A percentile compares a stretch with the other conserved stretches of the same genome.
Evolutionary conservation across 2,113 vertebrate genomes (phyloP).

Genomic region (Tapirus terrestris): DNA sequence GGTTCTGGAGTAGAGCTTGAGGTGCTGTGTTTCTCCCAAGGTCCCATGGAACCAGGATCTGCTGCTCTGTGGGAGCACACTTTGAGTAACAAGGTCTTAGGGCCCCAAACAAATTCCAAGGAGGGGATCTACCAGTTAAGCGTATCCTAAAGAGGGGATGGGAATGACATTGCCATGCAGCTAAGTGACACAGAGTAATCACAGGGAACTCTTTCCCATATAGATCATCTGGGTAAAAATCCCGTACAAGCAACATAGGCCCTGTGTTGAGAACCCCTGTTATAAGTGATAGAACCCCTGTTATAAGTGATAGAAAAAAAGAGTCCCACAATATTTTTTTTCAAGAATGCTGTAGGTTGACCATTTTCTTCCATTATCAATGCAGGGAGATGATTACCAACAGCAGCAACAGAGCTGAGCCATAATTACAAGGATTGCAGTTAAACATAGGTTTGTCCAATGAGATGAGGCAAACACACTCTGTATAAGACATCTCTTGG

Average conservation of each 20-base stretch:
- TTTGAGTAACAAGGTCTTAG: background rate
- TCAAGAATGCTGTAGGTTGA: constrained; percentile 34
- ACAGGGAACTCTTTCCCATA: background rate
- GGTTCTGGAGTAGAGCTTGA: background rate
- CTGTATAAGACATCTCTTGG: constrained; percentile 57
- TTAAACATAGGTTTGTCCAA: constrained; percentile 75
- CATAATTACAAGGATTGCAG: constrained; percentile 73
- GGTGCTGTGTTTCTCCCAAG: background rate
- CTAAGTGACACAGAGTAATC: background rate
- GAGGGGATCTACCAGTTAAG: background rate
- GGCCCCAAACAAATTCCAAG: background rate
- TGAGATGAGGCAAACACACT: constrained; percentile 65
- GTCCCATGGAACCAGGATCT: background rate
- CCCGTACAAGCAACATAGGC: background rate
- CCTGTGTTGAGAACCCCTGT: background rate
- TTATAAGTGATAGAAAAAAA: background rate
- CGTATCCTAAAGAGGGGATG: background rate
- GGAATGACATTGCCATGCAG: background rate
- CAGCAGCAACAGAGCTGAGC: background rate
- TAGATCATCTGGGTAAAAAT: background rate
- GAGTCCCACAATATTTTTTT: constrained; percentile 40
- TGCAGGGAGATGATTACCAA: constrained; percentile 72
- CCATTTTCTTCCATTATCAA: constrained; percentile 64
- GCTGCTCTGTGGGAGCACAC: background rate
- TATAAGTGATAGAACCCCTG: background rate